phyloP scores from a whole-genome alignment of 2,797 vertebrate genomes.

The Microctenopoma lineatum region DNA sequence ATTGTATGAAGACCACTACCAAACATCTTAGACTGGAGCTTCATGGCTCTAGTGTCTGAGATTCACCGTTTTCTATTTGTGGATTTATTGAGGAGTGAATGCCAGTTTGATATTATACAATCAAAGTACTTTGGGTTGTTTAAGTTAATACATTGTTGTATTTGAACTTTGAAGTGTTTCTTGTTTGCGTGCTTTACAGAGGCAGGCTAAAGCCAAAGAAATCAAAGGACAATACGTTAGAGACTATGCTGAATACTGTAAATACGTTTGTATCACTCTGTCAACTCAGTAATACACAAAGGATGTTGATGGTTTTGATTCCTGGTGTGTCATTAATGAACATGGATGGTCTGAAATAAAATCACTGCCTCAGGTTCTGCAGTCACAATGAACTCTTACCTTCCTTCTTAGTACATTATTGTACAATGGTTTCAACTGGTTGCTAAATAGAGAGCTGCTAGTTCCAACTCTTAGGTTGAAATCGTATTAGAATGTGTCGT shows the following conservation, averaged over 20 bases:
- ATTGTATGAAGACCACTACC: constrained; percentile 52
- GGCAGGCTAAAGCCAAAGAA: constrained; percentile 41
- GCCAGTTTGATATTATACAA: too few relatives aligned
- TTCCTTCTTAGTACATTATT: not conserved
- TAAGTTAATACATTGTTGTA: constrained; percentile 47
- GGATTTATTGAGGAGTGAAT: not conserved
- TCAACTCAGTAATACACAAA: constrained; percentile 29
- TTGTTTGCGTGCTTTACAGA: constrained; percentile 29
- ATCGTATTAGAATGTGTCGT: not conserved
- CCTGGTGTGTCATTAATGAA: not conserved
- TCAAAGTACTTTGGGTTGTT: constrained; percentile 6
- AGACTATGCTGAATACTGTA: constrained; percentile 50
- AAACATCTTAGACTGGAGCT: not conserved
- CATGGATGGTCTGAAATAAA: not conserved
- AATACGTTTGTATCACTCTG: constrained; percentile 45
- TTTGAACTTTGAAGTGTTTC: not conserved
- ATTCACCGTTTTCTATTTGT: not conserved
- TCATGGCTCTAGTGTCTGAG: not conserved
- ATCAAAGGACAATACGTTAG: constrained; percentile 30
- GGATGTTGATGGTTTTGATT: constrained; percentile 6
- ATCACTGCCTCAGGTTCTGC: not conserved
- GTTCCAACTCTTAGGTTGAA: not conserved
- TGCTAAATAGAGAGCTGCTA: not conserved
- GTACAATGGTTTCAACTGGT: not conserved
- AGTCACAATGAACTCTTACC: not conserved